phyloP scores from a whole-genome alignment of 2,797 vertebrate species.

The Scyliorhinus canicula region DNA sequence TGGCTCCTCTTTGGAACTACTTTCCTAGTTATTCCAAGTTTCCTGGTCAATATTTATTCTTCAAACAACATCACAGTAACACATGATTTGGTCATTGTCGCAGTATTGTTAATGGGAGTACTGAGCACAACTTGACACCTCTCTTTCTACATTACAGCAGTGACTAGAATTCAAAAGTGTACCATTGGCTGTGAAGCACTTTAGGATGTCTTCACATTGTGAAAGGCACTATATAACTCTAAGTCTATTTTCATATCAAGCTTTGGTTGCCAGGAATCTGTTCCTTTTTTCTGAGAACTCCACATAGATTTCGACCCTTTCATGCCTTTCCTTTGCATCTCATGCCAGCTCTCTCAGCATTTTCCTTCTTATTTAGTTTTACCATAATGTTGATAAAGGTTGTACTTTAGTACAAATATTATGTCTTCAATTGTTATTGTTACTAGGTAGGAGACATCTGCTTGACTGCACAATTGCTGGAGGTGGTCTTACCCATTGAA shows the following conservation, averaged over 20 bases:
- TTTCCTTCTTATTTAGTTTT: neutral
- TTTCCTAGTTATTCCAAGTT: neutral
- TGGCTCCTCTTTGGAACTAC: no score
- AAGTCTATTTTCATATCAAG: neutral
- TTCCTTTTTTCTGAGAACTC: neutral
- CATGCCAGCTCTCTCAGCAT: neutral
- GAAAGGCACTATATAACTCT: neutral
- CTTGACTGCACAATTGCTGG: neutral
- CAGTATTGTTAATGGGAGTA: neutral
- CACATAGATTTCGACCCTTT: neutral
- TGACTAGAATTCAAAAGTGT: neutral
- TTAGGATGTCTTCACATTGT: neutral
- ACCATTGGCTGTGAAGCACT: neutral
- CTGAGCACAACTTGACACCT: neutral
- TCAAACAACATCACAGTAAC: neutral
- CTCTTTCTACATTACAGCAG: neutral
- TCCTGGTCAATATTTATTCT: neutral
- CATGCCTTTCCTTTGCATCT: neutral
- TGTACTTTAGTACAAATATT: neutral
- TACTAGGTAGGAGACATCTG: neutral
- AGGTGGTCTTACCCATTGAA: neutral
- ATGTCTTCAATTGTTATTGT: neutral
- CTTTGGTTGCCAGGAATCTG: neutral
- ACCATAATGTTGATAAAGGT: neutral
- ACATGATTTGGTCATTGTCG: neutral